These are phyloP conservation scores for Antidorcas marsupialis DNA, from an alignment of 2,113 vertebrate species.

Conservation along the genomic window DNA sequence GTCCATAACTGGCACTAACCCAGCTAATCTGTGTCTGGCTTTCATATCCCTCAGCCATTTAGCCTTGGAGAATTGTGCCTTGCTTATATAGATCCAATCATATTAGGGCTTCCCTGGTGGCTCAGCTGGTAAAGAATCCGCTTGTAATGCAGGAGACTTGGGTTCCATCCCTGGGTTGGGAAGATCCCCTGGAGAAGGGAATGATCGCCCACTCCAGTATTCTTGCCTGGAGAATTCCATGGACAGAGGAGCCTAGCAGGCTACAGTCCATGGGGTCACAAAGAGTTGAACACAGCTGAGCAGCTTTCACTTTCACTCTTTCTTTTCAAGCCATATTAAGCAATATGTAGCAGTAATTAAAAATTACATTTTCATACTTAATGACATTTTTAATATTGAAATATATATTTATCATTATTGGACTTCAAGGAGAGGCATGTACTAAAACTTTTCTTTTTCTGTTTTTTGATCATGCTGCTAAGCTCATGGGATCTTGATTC, in stretches of 20 bases:
- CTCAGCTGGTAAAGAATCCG: not conserved
- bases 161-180: not conserved
- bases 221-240: not conserved
- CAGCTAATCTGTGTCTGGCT: not conserved
- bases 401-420: not conserved
- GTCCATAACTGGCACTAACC: not conserved
- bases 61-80: not conserved
- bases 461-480: not conserved
- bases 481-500: not conserved
- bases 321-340: not conserved
- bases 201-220: not conserved
- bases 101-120: not conserved
- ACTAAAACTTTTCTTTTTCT: not conserved
- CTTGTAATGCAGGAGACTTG: not conserved
- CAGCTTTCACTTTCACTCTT: not conserved
- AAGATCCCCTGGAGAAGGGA: not conserved
- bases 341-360: not conserved
- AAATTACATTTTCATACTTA: not conserved
- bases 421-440: not conserved
- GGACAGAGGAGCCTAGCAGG: not conserved
- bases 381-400: not conserved
- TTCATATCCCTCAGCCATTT: not conserved
- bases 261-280: not conserved
- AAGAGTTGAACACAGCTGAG: not conserved
- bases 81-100: not conserved